A percentile compares a stretch with the other conserved stretches of the same genome.
Conservation (phyloP, 2,113 vertebrate species). For the Solenodon paradoxus region DNA sequence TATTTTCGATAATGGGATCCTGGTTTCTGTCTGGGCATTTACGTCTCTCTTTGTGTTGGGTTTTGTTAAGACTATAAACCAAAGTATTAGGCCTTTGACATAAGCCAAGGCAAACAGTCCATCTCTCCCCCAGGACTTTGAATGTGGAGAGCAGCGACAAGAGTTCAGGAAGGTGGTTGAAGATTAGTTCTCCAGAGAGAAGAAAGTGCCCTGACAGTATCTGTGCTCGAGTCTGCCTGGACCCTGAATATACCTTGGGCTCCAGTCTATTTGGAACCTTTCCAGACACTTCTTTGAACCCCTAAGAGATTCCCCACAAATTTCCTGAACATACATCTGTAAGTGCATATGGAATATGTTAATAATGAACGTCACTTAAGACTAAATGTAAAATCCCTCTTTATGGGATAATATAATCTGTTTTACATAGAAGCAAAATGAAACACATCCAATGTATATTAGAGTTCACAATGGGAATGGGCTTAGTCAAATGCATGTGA, state of each 20-base stretch:
- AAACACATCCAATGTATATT: neutral
- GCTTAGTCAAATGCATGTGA: neutral
- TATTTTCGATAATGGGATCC: neutral
- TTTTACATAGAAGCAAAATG: neutral
- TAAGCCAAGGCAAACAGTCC: neutral
- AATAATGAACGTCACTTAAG: slow-evolving; percentile 26
- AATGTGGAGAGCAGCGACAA: neutral
- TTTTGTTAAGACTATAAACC: neutral
- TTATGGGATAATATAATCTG: neutral
- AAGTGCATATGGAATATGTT: slow-evolving; percentile 31
- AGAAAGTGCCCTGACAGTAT: neutral
- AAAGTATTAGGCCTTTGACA: neutral
- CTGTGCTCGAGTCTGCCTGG: neutral
- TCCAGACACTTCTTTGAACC: neutral
- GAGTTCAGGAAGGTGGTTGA: neutral
- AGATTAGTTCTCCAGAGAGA: neutral
- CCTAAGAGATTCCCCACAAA: neutral
- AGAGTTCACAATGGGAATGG: neutral
- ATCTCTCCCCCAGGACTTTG: neutral
- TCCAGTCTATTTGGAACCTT: neutral
- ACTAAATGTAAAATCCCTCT: slow-evolving; percentile 33
- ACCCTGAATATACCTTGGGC: neutral
- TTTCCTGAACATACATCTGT: neutral
- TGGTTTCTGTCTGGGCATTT: neutral
- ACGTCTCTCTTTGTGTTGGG: neutral